Evolutionary conservation across 2,888 invertebrate genomes (phyloP), one percentile per base, ranked within the genome.

Genomic region (Drosophila neutralis): DNA sequence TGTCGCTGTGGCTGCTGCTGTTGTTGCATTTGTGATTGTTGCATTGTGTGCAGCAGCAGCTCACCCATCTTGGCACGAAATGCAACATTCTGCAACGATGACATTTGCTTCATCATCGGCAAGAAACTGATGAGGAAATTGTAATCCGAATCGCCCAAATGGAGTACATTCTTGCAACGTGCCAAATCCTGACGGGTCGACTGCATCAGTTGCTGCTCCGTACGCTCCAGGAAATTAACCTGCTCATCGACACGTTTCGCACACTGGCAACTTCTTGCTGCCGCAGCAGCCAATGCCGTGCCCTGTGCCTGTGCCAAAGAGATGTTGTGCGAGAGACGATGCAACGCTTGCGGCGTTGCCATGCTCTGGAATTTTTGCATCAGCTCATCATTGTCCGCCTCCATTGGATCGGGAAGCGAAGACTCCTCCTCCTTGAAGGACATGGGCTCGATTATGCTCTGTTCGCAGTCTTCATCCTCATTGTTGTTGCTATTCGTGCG

Each of bases 81-180:
- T 70, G 78, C 79, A 21, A 92, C 69, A 68, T 91, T 91, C 62
- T 91, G 90, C 18, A 91, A 51, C 31, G 90, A 80, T 40, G 80
- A 69, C 91, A 91, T 91, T 77, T 91, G 89, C 72, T 91, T 91
- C 91, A 91, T 91, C 48, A 91, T 82, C 29, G 91, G 91, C 85
- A 91, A 67, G 58, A 91, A 91, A 60, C 91, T 91, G n/a, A 91
- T 85, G 2, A 91, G 83, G 48, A 90, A 91, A 79, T 91, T 91
- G 53, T 91, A 91, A 57, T 92, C 91, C 0, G 91, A 87, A 58
- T 91, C 92, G 52, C 91, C 92, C 58, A 92, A 81, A 61, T 91
- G 91, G 42, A 84, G 66, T 11, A 82, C 21, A 31, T 80, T 89
- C 66, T 81, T 90, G 69, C 85, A 83, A 13, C 89, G 86, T n/a